Base-by-base conservation (phyloP, 2,113 vertebrate genomes). In the Telmatochromis sp. region DNA sequence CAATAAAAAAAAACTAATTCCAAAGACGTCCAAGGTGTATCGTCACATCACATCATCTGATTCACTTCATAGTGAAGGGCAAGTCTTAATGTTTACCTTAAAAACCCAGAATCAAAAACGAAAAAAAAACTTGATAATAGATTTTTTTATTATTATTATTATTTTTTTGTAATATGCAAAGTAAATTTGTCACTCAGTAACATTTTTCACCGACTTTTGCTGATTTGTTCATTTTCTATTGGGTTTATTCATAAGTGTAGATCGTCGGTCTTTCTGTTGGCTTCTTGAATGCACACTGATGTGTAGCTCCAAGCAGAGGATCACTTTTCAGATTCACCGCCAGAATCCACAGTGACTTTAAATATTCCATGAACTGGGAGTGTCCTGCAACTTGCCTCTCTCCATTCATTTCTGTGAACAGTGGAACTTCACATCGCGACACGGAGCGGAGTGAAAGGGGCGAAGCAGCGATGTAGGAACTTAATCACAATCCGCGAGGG, bases 301-400 rank as follows among this genome's bases (percentile, higher is more conserved):
- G 13, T 80, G 40, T 35, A 53, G 28, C 37, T 37, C 80, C 78
- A 83, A 40, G 37, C 55, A 37, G 17, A 71, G 71, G 68, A 85
- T 75, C 85, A 78, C 73, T 81, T 87, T 84, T 63, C 89, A 78
- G 23, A 55, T 86, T 63, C 88, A 65, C 89, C 57, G 54, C 87
- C 23, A 57, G 75, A 40, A 31, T 81, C 86, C 86, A 58, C 91
- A 40, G 79, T 84, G 86, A 87, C 81, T 91, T 88, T 91, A 90
- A 94, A 94, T 93, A 92, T 93, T 91, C 89, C 12, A 92, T 90
- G 89, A 94, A 88, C 87, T 90, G 91, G 91, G 91, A 94, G 89
- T 89, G 86, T 91, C 89, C 89, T 85, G 87, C 63, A 78, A 89
- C 58, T 91, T 71, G 15, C 79, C 84, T 35, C 82, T 53, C 75